Evolutionary conservation across 2,113 vertebrate species (phyloP), one percentile per base, ranked within the genome.

Genomic region (Mirza zaza): DNA sequence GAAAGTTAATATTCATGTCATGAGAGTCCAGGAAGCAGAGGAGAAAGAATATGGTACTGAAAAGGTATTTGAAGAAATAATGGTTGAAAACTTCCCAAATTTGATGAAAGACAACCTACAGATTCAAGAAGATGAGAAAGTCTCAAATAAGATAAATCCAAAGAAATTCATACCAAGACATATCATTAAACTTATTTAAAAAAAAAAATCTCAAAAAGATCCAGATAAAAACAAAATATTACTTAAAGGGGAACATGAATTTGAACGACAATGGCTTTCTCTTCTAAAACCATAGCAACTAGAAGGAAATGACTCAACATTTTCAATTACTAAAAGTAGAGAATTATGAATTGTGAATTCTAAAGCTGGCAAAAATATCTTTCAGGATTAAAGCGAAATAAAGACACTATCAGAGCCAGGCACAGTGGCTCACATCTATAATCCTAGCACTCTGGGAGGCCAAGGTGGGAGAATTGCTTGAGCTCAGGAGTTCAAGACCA

Each of bases 281-380:
- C 61, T 45, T 89, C 55, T 4, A 86, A 82, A 92, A 81, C 89
- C 75, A 95, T 65, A 75, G 94, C 65, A 75, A 95, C 67, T 32
- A 59, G 45, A 77, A 87, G 65, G 45, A 80, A 87, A 55, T 14
- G 27, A 65, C 45, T 87, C 27, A 55, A 65, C 52, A 45, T 82
- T 83, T 55, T 82, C 67, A 82, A 82, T 67, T 45, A 52, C 52
- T 61, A 80, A 81, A 79, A 93, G 71, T 68, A 59, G 48, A 87
- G 84, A 87, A 71, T 81, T 86, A 36, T 77, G 59, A 9, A 18
- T 81, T 86, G 29, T 93, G 59, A 10, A 18, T 86, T 80, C 52
- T 94, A 10, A 32, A 48, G 39, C 39, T 71, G 65, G 25, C 42
- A 84, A 92, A 84, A 73, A 73, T 20, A 71, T 61, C 85, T 50